phyloP scores from a whole-genome alignment of 2,113 vertebrate species.

The Symphodus melops region DNA sequence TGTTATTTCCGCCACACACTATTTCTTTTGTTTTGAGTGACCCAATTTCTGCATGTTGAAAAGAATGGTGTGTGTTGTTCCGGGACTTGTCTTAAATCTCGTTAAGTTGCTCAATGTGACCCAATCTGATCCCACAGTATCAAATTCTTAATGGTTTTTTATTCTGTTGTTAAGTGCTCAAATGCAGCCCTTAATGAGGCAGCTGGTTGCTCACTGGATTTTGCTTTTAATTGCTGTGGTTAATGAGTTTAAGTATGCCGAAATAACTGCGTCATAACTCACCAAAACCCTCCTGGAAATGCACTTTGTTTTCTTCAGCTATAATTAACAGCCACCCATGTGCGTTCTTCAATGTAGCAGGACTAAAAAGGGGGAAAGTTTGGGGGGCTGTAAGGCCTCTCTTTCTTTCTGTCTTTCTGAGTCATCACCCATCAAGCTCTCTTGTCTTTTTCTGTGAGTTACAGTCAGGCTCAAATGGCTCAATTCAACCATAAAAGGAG shows the following conservation, averaged over 20 bases:
- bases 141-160: conserved; percentile 67
- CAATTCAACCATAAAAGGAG: conserved; percentile 74
- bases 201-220: conserved; percentile 76
- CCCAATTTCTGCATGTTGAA: conserved; percentile 33
- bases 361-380: conserved; percentile 25
- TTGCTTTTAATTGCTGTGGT: conserved; percentile 80
- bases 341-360: conserved; percentile 11
- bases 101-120: conserved; percentile 74
- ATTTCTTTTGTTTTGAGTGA: conserved; percentile 61
- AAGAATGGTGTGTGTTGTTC: conserved; percentile 72
- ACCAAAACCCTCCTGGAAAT: conserved; percentile 52
- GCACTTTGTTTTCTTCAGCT: conserved; percentile 61
- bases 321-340: conserved; percentile 48
- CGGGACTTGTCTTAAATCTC: conserved; percentile 66
- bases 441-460: conserved; percentile 27
- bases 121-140: conserved; percentile 64
- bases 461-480: conserved; percentile 43
- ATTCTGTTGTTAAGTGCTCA: conserved; percentile 61
- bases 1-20: conserved; percentile 39
- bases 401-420: conserved; percentile 38
- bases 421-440: conserved; percentile 33
- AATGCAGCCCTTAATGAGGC: conserved; percentile 61
- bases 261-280: conserved; percentile 75
- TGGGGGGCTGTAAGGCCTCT: conserved; percentile 13
- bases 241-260: conserved; percentile 80